phyloP scores from a whole-genome alignment of 1,140 invertebrate genomes.

The Medauroidea extradentata region DNA sequence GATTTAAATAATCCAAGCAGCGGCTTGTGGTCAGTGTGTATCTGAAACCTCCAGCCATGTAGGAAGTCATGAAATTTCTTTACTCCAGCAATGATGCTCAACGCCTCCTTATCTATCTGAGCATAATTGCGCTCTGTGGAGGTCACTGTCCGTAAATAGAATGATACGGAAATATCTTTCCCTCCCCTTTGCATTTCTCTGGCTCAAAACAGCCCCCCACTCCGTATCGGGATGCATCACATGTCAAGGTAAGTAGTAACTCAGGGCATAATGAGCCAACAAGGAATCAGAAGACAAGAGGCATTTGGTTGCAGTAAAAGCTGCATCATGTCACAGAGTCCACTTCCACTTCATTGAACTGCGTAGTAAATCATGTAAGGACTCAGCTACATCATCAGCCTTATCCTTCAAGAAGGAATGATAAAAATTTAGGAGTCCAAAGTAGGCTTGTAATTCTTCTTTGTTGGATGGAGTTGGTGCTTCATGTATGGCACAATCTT shows the following conservation, averaged over 20 bases:
- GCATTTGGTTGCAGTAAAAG: slow-evolving; percentile 34
- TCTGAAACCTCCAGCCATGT: slow-evolving; percentile 38
- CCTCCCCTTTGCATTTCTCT: slow-evolving; percentile 35
- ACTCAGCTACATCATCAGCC: neutral
- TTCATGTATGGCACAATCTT: neutral
- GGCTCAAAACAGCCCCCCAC: slow-evolving; percentile 47
- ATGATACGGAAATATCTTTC: slow-evolving; percentile 41
- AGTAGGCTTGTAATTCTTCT: neutral
- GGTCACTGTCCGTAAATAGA: slow-evolving; percentile 42
- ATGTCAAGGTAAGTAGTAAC: no score
- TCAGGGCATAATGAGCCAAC: slow-evolving; percentile 32
- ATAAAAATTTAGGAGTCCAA: neutral
- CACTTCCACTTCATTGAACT: slow-evolving; percentile 2
- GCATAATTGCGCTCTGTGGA: slow-evolving; percentile 44
- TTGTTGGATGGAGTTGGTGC: neutral
- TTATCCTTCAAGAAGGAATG: no score
- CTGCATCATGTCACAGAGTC: slow-evolving; percentile 18
- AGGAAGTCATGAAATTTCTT: slow-evolving; percentile 30
- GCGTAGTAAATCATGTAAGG: slow-evolving; percentile 1
- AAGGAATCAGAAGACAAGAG: slow-evolving; percentile 32
- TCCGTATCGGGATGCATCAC: slow-evolving; percentile 35
- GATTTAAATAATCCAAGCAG: slow-evolving; percentile 39
- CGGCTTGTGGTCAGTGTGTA: slow-evolving; percentile 47
- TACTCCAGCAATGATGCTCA: slow-evolving; percentile 24
- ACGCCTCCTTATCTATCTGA: slow-evolving; percentile 46